Conservation (phyloP, 2,888 invertebrate genomes). For the Boloria euphrosyne region DNA sequence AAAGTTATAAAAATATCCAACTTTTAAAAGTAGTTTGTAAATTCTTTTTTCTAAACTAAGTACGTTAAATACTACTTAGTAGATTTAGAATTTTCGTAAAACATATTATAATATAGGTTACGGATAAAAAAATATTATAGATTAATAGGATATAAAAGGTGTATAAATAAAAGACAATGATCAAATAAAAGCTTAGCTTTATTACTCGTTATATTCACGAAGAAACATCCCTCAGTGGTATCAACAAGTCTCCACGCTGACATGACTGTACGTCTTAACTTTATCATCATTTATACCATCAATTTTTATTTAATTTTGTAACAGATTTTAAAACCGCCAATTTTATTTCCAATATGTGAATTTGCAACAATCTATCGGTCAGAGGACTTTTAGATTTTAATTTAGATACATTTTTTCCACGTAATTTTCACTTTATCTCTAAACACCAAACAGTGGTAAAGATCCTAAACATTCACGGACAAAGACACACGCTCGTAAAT, state of each 20-base stretch:
- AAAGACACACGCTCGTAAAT: conserved; percentile 83
- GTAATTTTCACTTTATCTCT: conserved; percentile 70
- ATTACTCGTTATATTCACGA: conserved; percentile 88
- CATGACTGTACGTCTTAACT: conserved; percentile 61
- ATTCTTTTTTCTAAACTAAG: too few relatives aligned
- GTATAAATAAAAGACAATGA: conserved; percentile 65
- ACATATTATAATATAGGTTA: too few relatives aligned
- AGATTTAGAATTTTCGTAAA: too few relatives aligned
- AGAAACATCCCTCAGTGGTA: conserved; percentile 81
- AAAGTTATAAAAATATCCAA: too few relatives aligned
- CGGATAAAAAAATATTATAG: background rate
- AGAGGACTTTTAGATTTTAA: conserved; percentile 49
- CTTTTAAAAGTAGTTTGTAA: too few relatives aligned
- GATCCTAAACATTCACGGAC: conserved; percentile 80
- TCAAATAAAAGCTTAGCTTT: conserved; percentile 90
- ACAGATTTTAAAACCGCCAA: conserved; percentile 70
- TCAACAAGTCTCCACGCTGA: conserved; percentile 75
- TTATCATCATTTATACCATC: conserved; percentile 64
- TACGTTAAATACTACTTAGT: too few relatives aligned
- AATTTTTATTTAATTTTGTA: conserved; percentile 50
- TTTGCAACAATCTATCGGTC: conserved; percentile 53
- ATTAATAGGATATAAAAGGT: conserved; percentile 1
- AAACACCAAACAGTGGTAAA: conserved; percentile 79
- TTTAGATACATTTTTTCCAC: conserved; percentile 69
- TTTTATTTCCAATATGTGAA: conserved; percentile 62